Base-by-base conservation (phyloP, 2,797 vertebrate genomes). In the Helicolenus hilgendorfi region DNA sequence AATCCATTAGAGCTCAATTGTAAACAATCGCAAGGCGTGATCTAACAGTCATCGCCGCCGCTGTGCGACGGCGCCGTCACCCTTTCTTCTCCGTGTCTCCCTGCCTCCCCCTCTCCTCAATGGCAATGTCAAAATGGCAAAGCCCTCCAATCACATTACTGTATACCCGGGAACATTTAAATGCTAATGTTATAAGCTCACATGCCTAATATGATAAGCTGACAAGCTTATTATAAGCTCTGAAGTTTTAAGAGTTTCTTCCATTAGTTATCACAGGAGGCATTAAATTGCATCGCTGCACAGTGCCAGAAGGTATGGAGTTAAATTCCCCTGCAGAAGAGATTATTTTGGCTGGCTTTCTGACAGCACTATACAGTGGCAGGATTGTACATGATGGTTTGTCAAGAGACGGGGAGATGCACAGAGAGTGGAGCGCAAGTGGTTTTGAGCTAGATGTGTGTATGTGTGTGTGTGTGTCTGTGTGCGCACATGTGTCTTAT, bases 181-280 rank as follows among this genome's bases (percentile, higher is more conserved):
- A 98, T 98, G 96, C 97, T 98, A 97, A 98, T 98, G 97, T 97
- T 93, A 97, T 98, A 97, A 98, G 97, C 97, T 97, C 97, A 98
- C 97, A 97, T 96, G 96, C 94, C 97, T 98, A 97, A 98, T 98
- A 96, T 97, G 97, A 97, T 98, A 98, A 98, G 96, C 96, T 98
- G 97, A 98, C 97, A 97, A 97, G 97, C 97, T 97, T 97, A 97
- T 97, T 97, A 97, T 98, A 98, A 97, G 96, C 97, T 97, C 88
- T 94, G 95, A 97, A 97, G 97, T 97, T 97, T 97, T 96, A 97
- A 97, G 97, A 97, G 96, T 98, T 97, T 97, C 95, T 96, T 93
- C 95, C 91, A 97, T 97, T 98, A 97, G 97, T 96, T 97, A 97
- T 97, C 97, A 96, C 95, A 96, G 94, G 92, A 95, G 95, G 94